phyloP scores from a whole-genome alignment of 2,113 vertebrate genomes.

The Siniperca knerii region DNA sequence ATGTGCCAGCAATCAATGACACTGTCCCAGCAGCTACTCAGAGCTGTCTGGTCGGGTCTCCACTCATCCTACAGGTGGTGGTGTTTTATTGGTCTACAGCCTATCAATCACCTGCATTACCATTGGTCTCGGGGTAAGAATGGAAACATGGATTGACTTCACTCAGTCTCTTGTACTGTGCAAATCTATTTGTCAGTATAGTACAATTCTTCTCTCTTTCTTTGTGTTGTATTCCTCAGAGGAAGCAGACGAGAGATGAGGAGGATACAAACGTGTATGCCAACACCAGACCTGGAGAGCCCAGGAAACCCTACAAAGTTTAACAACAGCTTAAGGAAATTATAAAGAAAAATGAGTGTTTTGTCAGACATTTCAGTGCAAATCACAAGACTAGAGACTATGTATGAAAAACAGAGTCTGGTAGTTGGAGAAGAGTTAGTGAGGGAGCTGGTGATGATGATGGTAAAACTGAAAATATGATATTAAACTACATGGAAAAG shows the following conservation, averaged over 20 bases:
- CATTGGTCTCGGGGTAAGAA: conserved; percentile 17
- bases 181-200: neutral
- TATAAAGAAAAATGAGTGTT: neutral
- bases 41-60: conserved; percentile 1
- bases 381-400: neutral
- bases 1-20: neutral
- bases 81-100: conserved; percentile 39
- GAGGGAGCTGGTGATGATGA: no score
- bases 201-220: neutral
- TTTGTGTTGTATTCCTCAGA: conserved; percentile 3
- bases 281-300: conserved; percentile 20
- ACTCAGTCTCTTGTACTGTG: neutral
- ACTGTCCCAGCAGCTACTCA: neutral
- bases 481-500: no score
- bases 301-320: conserved; percentile 3
- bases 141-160: neutral
- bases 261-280: neutral
- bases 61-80: neutral
- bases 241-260: conserved; percentile 27
- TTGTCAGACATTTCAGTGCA: neutral
- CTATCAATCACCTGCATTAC: conserved; percentile 35
- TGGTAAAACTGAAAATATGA: no score
- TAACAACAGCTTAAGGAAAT: neutral
- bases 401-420: neutral
- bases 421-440: neutral